Evolutionary conservation across 2,113 vertebrate species (phyloP).

Genomic region (Tragelaphus imberbis): DNA sequence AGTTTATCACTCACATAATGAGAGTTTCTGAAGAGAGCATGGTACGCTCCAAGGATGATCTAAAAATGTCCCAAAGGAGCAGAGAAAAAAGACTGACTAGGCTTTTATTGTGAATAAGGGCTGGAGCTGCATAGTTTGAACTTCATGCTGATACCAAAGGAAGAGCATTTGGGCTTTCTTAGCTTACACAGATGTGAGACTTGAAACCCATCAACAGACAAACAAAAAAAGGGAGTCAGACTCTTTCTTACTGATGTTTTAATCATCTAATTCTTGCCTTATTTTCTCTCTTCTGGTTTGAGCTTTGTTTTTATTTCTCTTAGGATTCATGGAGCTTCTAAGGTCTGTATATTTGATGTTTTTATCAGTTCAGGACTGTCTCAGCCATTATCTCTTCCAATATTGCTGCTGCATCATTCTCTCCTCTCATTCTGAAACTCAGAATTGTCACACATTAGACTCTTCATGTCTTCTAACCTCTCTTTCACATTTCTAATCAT

Average conservation of each 20-base stretch:
- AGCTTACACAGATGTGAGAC: neutral
- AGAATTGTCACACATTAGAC: neutral
- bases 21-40: neutral
- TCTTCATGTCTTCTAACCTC: neutral
- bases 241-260: neutral
- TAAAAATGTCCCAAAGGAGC: neutral
- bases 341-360: neutral
- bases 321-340: neutral
- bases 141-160: neutral
- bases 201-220: neutral
- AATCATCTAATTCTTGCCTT: neutral
- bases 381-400: neutral
- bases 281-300: neutral
- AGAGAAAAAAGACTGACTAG: neutral
- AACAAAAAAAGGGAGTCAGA: neutral
- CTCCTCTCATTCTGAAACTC: neutral
- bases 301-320: neutral
- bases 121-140: neutral
- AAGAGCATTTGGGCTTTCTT: neutral
- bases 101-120: neutral
- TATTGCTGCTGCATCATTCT: neutral
- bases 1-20: neutral
- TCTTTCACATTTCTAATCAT: neutral
- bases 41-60: neutral
- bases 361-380: neutral